Conservation (phyloP, 2,113 vertebrate genomes). For the Solea senegalensis region DNA sequence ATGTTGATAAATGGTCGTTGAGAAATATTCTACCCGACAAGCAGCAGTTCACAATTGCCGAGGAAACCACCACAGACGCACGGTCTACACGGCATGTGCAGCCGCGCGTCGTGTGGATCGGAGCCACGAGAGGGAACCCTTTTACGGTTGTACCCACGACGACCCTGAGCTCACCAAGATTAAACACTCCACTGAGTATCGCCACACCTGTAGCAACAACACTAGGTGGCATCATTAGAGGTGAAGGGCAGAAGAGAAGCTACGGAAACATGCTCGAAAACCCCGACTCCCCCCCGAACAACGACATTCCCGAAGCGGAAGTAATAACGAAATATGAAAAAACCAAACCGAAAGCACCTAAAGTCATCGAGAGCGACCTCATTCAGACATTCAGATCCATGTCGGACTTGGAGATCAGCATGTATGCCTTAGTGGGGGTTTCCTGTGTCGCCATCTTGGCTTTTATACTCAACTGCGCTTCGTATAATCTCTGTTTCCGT, state of each 20-base stretch:
- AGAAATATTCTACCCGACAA: constrained; percentile 74
- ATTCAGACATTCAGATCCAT: constrained; percentile 80
- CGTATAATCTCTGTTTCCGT: constrained; percentile 85
- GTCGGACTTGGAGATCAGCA: constrained; percentile 90
- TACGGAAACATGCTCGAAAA: constrained; percentile 80
- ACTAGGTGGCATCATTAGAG: constrained; percentile 18
- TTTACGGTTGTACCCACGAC: constrained; percentile 9
- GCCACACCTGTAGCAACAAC: constrained; percentile 31
- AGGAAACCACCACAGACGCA: constrained; percentile 27
- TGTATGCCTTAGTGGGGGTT: constrained; percentile 89
- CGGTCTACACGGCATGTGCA: constrained; percentile 34
- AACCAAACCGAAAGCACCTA: constrained; percentile 61
- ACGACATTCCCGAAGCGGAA: constrained; percentile 71
- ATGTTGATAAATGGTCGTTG: constrained; percentile 34
- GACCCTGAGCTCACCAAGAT: background rate
- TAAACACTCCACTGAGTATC: constrained; percentile 30
- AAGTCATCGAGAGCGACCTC: constrained; percentile 78
- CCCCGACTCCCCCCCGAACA: constrained; percentile 77
- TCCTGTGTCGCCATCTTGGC: constrained; percentile 90
- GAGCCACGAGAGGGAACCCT: constrained; percentile 14
- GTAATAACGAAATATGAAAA: constrained; percentile 49
- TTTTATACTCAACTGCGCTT: constrained; percentile 89
- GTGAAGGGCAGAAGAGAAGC: constrained; percentile 45
- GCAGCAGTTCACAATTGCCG: constrained; percentile 51
- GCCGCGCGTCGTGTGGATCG: constrained; percentile 41